Evolutionary conservation across 2,113 vertebrate species (phyloP).

Genomic region (Gallinago undulata): DNA sequence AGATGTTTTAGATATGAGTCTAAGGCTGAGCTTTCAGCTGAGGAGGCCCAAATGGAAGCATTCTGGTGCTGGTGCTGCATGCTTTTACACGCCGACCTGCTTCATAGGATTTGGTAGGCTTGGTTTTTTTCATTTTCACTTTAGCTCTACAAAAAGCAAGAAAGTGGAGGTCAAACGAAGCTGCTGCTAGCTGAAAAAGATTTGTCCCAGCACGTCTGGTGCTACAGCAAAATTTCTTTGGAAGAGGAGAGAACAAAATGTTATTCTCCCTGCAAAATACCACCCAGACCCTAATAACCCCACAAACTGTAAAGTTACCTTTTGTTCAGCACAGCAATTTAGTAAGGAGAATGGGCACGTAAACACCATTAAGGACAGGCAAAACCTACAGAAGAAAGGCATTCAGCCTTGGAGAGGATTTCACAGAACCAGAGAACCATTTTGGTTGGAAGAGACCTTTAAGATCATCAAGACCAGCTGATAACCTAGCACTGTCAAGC

Average conservation of each 20-base stretch:
- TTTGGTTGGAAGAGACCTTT: not conserved
- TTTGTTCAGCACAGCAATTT: not conserved
- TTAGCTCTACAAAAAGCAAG: conserved; percentile 4
- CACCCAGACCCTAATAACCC: not conserved
- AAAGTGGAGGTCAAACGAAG: not conserved
- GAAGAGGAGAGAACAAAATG: not conserved
- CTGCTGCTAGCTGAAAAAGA: not conserved
- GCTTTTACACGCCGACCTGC: not conserved
- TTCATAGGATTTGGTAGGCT: not conserved
- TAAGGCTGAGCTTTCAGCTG: not conserved
- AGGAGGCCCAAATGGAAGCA: not conserved
- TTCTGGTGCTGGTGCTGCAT: fast-evolving
- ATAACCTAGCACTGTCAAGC: not conserved
- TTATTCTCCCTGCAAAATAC: not conserved
- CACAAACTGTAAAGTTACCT: not conserved
- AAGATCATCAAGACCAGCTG: not conserved
- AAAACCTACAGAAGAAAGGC: not conserved
- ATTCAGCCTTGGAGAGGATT: not conserved
- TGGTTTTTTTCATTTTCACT: not conserved
- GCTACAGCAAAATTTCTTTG: not conserved
- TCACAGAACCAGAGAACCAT: not conserved
- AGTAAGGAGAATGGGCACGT: not conserved
- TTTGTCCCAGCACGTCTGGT: not conserved
- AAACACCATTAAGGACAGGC: not conserved
- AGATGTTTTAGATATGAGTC: not conserved